Conservation (phyloP, 2,797 vertebrate species). For the Sciurus vulgaris region DNA sequence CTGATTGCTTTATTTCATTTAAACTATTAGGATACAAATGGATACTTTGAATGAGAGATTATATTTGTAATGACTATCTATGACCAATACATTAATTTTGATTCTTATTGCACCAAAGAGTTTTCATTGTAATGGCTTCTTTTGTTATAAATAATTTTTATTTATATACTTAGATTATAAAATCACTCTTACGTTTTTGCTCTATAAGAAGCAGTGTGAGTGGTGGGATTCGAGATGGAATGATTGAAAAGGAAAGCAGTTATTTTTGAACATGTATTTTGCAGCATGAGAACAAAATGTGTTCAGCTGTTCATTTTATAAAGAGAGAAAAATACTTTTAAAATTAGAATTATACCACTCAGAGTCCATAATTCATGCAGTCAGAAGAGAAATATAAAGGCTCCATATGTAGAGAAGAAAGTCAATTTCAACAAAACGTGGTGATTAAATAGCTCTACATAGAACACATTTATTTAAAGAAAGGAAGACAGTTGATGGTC, state of each 20-base stretch:
- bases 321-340: constrained; percentile 64
- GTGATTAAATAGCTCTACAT: neutral
- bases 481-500: neutral
- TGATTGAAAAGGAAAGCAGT: constrained; percentile 22
- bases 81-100: neutral
- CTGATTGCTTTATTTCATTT: neutral
- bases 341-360: constrained; percentile 68
- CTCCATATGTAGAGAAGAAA: neutral
- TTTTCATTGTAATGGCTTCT: constrained; percentile 26
- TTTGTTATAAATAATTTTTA: constrained; percentile 55
- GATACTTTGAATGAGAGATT: neutral
- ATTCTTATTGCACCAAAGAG: neutral
- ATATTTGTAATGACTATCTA: neutral
- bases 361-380: constrained; percentile 37
- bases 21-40: neutral
- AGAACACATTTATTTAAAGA: neutral
- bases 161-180: constrained; percentile 34
- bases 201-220: neutral
- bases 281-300: constrained; percentile 62
- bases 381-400: constrained; percentile 59
- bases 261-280: constrained; percentile 69
- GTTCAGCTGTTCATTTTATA: constrained; percentile 70
- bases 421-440: constrained; percentile 38
- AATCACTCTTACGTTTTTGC: constrained; percentile 33
- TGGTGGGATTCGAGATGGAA: constrained; percentile 31